Conservation (phyloP, 2,113 vertebrate genomes). For the Cyanoderma ruficeps region DNA sequence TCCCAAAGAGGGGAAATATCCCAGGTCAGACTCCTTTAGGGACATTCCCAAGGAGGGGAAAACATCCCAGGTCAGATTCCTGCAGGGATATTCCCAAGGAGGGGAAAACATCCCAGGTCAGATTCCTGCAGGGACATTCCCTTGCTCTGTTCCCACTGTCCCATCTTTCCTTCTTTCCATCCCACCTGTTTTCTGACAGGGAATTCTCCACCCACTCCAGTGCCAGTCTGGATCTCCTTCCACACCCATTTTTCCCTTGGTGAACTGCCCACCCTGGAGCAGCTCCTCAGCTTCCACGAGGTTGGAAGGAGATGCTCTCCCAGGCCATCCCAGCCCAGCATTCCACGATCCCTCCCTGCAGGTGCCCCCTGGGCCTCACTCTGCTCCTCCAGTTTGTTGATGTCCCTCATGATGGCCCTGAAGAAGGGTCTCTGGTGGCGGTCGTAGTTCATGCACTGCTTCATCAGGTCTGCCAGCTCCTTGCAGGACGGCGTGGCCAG, state of each 20-base stretch:
- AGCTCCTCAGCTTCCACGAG: background rate
- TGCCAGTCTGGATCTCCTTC: background rate
- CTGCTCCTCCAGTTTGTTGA: conserved; percentile 88
- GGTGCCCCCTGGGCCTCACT: conserved; percentile 72
- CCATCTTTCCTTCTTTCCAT: background rate
- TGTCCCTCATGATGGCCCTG: conserved; percentile 95
- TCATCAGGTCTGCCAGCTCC: conserved; percentile 95
- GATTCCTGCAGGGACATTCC: background rate
- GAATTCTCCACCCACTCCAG: background rate
- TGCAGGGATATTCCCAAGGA: background rate
- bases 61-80: background rate
- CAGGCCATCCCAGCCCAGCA: background rate
- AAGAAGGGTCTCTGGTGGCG: conserved; percentile 95
- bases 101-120: background rate
- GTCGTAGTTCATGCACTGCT: conserved; percentile 97
- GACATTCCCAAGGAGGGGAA: background rate
- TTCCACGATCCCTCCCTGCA: background rate
- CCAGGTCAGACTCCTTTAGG: background rate
- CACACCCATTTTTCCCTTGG: background rate
- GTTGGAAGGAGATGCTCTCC: background rate
- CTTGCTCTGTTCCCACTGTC: background rate
- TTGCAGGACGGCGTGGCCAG: conserved; percentile 88
- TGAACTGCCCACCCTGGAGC: background rate
- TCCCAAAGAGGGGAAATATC: background rate
- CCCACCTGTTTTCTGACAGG: background rate